phyloP scores from a whole-genome alignment of 2,888 invertebrate genomes.

The Sympetrum striolatum region DNA sequence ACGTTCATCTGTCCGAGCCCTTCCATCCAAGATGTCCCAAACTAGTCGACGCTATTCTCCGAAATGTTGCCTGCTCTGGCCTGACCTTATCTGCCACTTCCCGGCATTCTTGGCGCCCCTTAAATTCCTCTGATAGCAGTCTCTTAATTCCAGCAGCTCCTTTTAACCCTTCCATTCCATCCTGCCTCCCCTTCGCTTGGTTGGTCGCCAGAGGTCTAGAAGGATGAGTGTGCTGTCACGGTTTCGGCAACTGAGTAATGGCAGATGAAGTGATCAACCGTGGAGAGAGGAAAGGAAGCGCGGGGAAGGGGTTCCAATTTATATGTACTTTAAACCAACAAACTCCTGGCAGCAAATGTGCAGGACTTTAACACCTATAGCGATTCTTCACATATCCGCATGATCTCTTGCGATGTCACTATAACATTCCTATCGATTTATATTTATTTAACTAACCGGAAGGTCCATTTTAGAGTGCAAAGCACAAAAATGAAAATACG shows the following conservation, averaged over 20 bases:
- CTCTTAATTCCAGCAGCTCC: not conserved
- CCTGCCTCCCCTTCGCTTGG: not conserved
- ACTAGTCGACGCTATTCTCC: not conserved
- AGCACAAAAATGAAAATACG: too few relatives aligned
- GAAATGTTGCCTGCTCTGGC: not conserved
- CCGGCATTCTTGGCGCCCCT: not conserved
- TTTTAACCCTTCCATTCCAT: not conserved
- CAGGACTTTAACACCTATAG: too few relatives aligned
- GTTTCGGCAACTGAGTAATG: constrained; percentile 27
- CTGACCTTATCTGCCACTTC: not conserved
- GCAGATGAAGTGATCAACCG: constrained; percentile 31
- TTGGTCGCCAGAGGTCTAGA: constrained; percentile 3
- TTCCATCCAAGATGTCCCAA: not conserved
- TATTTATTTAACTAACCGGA: too few relatives aligned
- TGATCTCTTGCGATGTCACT: not conserved
- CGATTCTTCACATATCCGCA: not conserved
- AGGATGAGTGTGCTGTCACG: constrained; percentile 33
- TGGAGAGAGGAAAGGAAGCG: not conserved
- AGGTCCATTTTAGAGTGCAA: too few relatives aligned
- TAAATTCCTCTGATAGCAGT: not conserved
- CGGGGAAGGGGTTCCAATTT: not conserved
- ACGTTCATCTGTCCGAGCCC: not conserved
- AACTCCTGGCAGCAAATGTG: not conserved
- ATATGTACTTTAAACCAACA: not conserved
- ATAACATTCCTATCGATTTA: not conserved